Percentiles rank a stretch among this genome's conserved stretches.
These are phyloP conservation scores for Pogonomyrmex barbatus DNA, from an alignment of 1,140 invertebrate species.

Conservation along the genomic window DNA sequence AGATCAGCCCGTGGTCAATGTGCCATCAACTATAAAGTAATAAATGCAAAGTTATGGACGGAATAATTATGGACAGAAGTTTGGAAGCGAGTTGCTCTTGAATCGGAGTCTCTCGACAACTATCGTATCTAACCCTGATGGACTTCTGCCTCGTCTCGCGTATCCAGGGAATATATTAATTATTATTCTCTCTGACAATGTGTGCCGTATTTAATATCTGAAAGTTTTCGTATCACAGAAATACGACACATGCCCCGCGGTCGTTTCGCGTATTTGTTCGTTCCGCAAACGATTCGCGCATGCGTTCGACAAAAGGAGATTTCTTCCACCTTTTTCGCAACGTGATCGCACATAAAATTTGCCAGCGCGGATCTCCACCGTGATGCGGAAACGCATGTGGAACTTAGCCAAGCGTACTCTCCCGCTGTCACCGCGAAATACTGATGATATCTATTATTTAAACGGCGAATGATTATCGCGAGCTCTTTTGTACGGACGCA, in stretches of 20 bases:
- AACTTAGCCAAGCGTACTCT: constrained; percentile 28
- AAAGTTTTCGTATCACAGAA: constrained; percentile 36
- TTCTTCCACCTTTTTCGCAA: neutral
- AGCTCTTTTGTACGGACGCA: constrained; percentile 25
- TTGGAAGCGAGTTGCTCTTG: constrained; percentile 61
- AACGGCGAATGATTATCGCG: constrained; percentile 43
- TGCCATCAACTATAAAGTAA: constrained; percentile 56
- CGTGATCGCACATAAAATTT: neutral
- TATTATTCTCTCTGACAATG: constrained; percentile 33
- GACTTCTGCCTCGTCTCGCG: constrained; percentile 25
- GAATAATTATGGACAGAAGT: constrained; percentile 68
- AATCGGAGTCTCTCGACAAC: constrained; percentile 54
- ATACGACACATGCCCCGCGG: too few relatives aligned
- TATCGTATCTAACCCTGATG: constrained; percentile 54
- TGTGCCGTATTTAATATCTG: constrained; percentile 47
- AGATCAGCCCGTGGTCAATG: constrained; percentile 3
- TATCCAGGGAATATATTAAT: constrained; percentile 65
- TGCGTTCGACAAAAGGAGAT: neutral
- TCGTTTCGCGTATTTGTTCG: neutral
- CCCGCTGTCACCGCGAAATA: constrained; percentile 9
- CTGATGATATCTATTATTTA: constrained; percentile 53
- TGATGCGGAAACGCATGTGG: constrained; percentile 10
- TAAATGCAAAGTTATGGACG: constrained; percentile 74
- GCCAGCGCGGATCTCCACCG: neutral
- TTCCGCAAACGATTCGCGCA: neutral